phyloP scores from a whole-genome alignment of 2,888 invertebrate genomes.

The Limnephilus lunatus region DNA sequence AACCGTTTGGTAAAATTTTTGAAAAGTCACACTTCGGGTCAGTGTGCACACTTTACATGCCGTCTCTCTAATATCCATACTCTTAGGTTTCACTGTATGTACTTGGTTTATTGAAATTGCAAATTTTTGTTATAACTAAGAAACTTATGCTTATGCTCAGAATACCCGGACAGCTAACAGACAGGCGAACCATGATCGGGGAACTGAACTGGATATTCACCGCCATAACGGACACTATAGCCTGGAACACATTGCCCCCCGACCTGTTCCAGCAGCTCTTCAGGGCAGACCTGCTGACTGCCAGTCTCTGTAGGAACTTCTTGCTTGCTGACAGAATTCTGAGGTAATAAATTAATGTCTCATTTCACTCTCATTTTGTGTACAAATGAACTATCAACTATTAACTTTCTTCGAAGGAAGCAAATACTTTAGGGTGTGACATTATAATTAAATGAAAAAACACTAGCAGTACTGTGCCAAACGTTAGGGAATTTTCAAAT shows the following conservation, averaged over 20 bases:
- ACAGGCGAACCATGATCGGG: slow-evolving; percentile 97
- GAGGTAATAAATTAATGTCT: slow-evolving; percentile 73
- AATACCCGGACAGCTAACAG: slow-evolving; percentile 96
- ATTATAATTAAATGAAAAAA: no score
- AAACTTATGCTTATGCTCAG: slow-evolving; percentile 72
- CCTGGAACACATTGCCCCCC: slow-evolving; percentile 97
- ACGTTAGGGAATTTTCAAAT: no score
- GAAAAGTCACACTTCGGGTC: no score
- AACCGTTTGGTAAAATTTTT: no score
- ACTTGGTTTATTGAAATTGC: neutral
- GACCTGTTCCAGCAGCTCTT: slow-evolving; percentile 98
- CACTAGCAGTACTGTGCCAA: no score
- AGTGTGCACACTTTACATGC: no score
- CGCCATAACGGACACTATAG: slow-evolving; percentile 99
- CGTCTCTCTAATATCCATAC: no score
- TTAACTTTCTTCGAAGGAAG: no score
- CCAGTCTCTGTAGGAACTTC: slow-evolving; percentile 97
- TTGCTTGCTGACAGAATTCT: slow-evolving; percentile 97
- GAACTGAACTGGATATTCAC: slow-evolving; percentile 99
- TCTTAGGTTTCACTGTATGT: no score
- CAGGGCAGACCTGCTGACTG: slow-evolving; percentile 98
- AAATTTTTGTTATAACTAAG: neutral
- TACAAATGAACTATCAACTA: neutral
- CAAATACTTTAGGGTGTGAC: no score
- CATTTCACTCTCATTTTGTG: neutral